Base-by-base conservation (phyloP, 2,888 invertebrate species). In the Cistogaster globosa region DNA sequence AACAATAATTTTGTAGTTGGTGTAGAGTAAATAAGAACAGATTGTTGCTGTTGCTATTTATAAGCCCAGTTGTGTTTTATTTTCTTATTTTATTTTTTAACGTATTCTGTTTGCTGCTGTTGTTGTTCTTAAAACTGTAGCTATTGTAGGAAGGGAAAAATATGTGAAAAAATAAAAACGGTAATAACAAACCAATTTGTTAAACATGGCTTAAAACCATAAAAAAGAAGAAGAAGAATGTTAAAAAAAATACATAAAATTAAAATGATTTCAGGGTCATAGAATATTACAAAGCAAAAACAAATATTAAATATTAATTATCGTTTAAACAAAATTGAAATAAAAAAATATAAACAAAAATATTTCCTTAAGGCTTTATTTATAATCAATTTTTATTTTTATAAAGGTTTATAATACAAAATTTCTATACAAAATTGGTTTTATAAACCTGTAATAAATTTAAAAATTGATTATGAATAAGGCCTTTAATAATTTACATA, bases 31-130 rank as follows among this genome's bases (percentile, higher is more conserved):
- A 26, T 26, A 20, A 53, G 32, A 58, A 48, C 12, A n/a, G 32
- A 6, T 32, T 79, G 62, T 60, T 63, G 48, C 48, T 65, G 67
- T 53, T 72, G 42, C 62, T 72, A 74, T 84, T 68, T 63, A 65
- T 76, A 82, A 68, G 63, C 62, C 58, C 69, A 75, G 63, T 62
- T 79, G 69, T 74, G 68, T 63, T 82, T 63, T 63, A 12, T 57
- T 74, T 74, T n/a, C n/a, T n/a, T n/a, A n/a, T n/a, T n/a, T n/a
- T n/a, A n/a, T n/a, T 78, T 45, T 20, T 55, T 20, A 60, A 57
- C 36, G 32, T 22, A 53, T 72, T 74, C 18, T 58, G 20, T 45
- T 57, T 62, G 8, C 45, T 63, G 60, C 32, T 63, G 16, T 48
- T 26, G 26, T 26, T 60, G 45, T 68, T 65, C n/a, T 53, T 58